Conservation (phyloP, 2,888 invertebrate species). For the Ferrisia virgata region DNA sequence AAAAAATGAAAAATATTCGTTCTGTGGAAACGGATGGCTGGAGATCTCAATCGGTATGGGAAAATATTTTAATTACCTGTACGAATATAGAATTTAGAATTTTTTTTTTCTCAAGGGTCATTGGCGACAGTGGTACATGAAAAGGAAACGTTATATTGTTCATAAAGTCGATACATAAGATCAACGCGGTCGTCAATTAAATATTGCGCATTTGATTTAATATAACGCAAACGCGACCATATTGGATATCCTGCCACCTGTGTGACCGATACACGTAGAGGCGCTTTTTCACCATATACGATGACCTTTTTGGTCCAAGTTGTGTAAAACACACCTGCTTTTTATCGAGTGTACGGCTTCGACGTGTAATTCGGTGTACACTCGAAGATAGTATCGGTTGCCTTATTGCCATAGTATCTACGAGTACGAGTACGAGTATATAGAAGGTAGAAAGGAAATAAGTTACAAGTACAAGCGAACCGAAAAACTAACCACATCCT, state of each 20-base stretch:
- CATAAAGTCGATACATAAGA: not conserved
- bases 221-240: slow-evolving; percentile 11
- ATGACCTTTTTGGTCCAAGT: slow-evolving; percentile 35
- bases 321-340: slow-evolving; percentile 37
- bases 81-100: not conserved
- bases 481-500: not conserved
- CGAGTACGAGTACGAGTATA: not conserved
- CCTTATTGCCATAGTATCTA: not conserved
- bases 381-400: slow-evolving; percentile 33
- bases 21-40: not conserved
- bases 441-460: not conserved
- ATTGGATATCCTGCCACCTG: slow-evolving; percentile 33
- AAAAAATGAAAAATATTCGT: too few relatives aligned
- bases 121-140: not conserved
- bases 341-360: slow-evolving; percentile 25
- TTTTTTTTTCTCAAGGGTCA: not conserved
- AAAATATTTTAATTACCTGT: slow-evolving; percentile 2
- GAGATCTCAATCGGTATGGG: slow-evolving; percentile 4
- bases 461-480: not conserved
- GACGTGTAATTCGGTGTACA: not conserved
- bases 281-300: not conserved
- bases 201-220: slow-evolving; percentile 3
- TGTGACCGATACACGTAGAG: slow-evolving; percentile 34
- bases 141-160: slow-evolving; percentile 3
- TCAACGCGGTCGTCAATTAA: slow-evolving; percentile 6